Evolutionary conservation across 2,113 vertebrate species (phyloP), one percentile per base, ranked within the genome.

Genomic region (Ochotona curzoniae): DNA sequence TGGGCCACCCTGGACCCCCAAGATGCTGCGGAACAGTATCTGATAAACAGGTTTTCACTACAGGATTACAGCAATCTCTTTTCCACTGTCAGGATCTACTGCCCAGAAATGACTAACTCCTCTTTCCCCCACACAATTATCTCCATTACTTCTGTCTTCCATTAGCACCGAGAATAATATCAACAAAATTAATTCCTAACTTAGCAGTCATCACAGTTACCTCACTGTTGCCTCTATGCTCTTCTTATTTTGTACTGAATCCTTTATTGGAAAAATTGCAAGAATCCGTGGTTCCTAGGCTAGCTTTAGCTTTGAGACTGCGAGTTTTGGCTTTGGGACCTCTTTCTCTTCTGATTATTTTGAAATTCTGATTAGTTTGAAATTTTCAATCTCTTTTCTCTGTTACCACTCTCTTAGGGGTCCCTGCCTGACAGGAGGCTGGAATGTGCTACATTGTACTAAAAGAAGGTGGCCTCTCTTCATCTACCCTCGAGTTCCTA

Each of bases 181-280:
- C 51, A 82, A 32, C n/a, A 30, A 30, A 74, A 49, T 44, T 15
- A 54, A 30, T 47, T 44, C 7, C 86, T 89, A 54, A 83, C 57
- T 79, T 44, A 83, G 8, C 44, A 71, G 0, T 32, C 8, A 3
- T 32, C 14, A 18, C 30, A 7, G 5, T 61, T 70, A 38, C 35
- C 81, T 28, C 49, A 11, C 49, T n/a, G 49, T 14, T 57, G 6
- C 7, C 20, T 63, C 2, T 8, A 57, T 38, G 0, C 0, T n/a
- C 4, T 15, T 64, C 13, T 87, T 35, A 32, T 9, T 64, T 44
- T 63, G 9, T 38, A 23, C 60, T n/a, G 11, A 5, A 70, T 51
- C 74, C 75, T 54, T n/a, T 44, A 44, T 44, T 44, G 38, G 38
- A 44, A 44, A 4, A 44, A 44, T 44, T 44, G 38, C 38, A 44